Percentiles rank a stretch among this genome's conserved stretches.
These are phyloP conservation scores for Agrenia bidenticulata DNA, from an alignment of 2,888 invertebrate genomes.

Conservation along the genomic window DNA sequence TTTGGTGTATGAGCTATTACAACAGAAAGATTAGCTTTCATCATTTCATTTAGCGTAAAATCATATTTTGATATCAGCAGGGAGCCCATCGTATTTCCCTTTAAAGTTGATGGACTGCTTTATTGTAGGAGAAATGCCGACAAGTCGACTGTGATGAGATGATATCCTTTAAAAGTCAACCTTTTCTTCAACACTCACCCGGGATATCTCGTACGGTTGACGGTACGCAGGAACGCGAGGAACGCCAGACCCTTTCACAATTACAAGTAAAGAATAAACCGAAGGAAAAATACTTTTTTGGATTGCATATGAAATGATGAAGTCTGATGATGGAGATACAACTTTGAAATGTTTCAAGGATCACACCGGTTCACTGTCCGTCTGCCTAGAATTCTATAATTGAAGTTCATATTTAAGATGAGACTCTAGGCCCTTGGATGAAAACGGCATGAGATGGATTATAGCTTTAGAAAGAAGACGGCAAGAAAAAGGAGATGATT, in stretches of 20 bases:
- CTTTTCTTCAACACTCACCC: neutral
- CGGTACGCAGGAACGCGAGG: neutral
- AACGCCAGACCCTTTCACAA: no score
- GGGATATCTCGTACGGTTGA: neutral
- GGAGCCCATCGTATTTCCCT: constrained; percentile 39
- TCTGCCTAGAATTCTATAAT: neutral
- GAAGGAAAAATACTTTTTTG: no score
- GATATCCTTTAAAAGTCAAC: constrained; percentile 2
- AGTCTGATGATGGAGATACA: constrained; percentile 3
- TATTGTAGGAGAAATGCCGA: constrained; percentile 33
- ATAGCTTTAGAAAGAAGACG: neutral
- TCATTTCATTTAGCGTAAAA: constrained; percentile 52
- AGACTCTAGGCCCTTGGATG: neutral
- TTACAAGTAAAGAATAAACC: no score
- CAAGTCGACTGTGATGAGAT: neutral
- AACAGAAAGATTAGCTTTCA: constrained; percentile 51
- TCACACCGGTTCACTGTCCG: neutral
- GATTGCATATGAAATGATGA: neutral
- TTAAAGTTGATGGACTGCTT: constrained; percentile 50
- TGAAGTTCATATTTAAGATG: neutral
- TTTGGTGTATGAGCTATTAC: constrained; percentile 19
- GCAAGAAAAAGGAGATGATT: constrained; percentile 1
- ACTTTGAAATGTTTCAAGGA: neutral
- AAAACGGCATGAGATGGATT: neutral
- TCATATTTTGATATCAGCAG: constrained; percentile 50